Evolutionary conservation across 2,797 vertebrate genomes (phyloP), one percentile per base, ranked within the genome.

Genomic region (Pseudochaenichthys georgianus): DNA sequence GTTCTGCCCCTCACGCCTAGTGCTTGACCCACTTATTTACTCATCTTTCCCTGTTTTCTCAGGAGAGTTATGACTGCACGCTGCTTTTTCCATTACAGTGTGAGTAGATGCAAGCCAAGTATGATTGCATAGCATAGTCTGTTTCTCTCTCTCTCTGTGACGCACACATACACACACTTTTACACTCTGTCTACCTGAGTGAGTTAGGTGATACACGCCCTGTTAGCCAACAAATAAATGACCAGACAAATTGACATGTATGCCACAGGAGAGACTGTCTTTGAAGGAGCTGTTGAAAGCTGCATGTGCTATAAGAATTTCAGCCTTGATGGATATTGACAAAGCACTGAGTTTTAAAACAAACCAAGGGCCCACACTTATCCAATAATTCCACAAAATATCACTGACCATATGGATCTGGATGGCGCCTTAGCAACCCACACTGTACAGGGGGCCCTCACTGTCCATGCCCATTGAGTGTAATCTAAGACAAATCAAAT

Each of bases 21-120:
- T 82, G 89, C 93, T 93, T 95, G 94, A 95, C 95, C 95, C 95
- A 96, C 95, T 95, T 95, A 95, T 95, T 95, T 95, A 94, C 94
- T 95, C 95, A 94, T 95, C 94, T 94, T 95, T 95, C 94, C 89
- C 84, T 86, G 87, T 93, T 93, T 91, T 92, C 95, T 94, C 94
- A 77, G 81, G 94, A 94, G 94, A 92, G 86, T 93, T 94, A 92
- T 89, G 88, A 88, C 91, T 93, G 91, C 91, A 88, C 85, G 74
- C 85, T 89, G 91, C 89, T 92, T 94, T 93, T 82, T 87, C 92
- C 90, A 94, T 95, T 95, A 94, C 90, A 87, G 68, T 71, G 68
- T 70, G 88, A 93, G 91, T 94, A 92, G 93, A 95, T 78, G 87
- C 84, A 82, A 75, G 93, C 93, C 93, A 94, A 94, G 85, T 92